Evolutionary conservation across 1,140 invertebrate genomes (phyloP), one percentile per base, ranked within the genome.

Genomic region (Pseudomyrmex cubaensis): DNA sequence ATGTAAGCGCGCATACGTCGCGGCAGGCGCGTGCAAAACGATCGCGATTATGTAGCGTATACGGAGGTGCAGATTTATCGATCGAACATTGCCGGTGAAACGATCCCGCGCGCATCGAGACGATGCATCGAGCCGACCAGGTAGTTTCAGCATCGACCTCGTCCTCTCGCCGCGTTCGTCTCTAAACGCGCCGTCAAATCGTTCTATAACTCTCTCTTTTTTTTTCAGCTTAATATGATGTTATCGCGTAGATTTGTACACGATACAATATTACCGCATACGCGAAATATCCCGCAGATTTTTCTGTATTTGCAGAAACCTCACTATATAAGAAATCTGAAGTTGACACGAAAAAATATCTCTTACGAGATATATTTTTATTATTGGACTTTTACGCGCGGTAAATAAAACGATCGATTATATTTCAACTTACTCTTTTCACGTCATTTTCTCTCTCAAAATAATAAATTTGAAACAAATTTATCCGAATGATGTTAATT

Each of bases 31-130:
- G 80, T 84, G 86, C 69, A 80, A 87, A 87, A 84, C 85, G 85
- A 80, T 83, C 86, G 82, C 82, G 85, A 87, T 87, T 87, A 87
- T 67, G 85, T 74, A 7, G 82, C 85, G 67, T 77, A 63, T 86
- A 87, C 67, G 57, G 63, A 52, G 46, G 50, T 69, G 52, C 85
- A 87, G 86, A 87, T 87, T 87, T 87, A 87, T 87, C 85, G 85
- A 52, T 48, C 22, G 82, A 66, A 84, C 86, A 83, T 59, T 57
- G 82, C 86, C 54, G 52, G 82, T 78, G 82, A 84, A 87, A 87
- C 82, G 82, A 87, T 84, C 74, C 75, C 56, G 52, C 80, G 84
- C 35, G 35, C 35, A 35, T 84, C 85, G 86, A 86, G 75, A 78
- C 74, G 74, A 59, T 66, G 77, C 72, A 48, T 25, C 77, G 77